Evolutionary conservation across 1,140 invertebrate genomes (phyloP), one percentile per base, ranked within the genome.

Genomic region (Ceratina japonica): DNA sequence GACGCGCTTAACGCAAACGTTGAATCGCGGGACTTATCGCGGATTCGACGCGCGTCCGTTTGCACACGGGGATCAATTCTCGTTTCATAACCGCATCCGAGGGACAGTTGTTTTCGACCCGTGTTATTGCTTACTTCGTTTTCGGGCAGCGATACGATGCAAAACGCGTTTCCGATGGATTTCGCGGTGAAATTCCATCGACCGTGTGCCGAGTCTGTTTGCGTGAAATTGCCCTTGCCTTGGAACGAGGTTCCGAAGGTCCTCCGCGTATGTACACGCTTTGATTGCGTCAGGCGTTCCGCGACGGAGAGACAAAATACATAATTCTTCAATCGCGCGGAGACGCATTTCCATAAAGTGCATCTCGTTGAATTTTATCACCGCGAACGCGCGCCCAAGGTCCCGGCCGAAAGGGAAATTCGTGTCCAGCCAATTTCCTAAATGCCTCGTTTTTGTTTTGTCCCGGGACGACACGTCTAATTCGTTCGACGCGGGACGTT

Each of bases 361-460:
- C 73, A 24, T 70, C 66, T 64, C 78, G 52, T 58, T 74, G 64
- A 75, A 18, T 68, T 75, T 80, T 56, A 75, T n/a, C 16, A 0
- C 15, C 3, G 66, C 5, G 12, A 8, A 1, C 27, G 27, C 12
- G 37, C 20, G 49, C n/a, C n/a, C 74, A 63, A 80, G 27, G 79
- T 24, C 56, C 64, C 49, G 61, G 59, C 58, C 31, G 71, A 80
- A 81, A 69, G 62, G 24, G 56, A 79, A 73, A 63, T 49, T 7
- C 16, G 37, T 15, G 49, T 59, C 51, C 12, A 12, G 2, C 13
- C 37, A 44, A 44, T 44, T 44, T 44, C 10, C 37, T 44, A 44
- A 44, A 44, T 44, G 37, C 37, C 3, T 44, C 37, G 37, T 44
- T 44, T 44, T 44, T 44, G 37, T 44, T 44, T 44, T 10, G n/a